Conservation (phyloP, 2,888 invertebrate genomes). For the Rotaria socialis region DNA sequence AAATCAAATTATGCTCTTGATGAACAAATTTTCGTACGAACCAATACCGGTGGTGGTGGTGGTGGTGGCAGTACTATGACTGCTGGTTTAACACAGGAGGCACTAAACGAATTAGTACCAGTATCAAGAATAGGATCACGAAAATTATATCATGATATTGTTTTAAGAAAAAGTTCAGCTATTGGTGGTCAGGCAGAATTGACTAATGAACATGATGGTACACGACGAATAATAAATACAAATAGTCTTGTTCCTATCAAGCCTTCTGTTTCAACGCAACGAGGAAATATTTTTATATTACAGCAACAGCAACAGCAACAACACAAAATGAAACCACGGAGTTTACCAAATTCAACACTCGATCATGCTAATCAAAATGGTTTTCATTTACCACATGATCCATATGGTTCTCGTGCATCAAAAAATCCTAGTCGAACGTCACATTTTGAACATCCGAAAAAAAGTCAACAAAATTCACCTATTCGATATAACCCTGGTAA, state of each 20-base stretch:
- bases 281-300: background rate
- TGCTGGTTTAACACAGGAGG: slow-evolving; percentile 19
- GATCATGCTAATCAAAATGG: slow-evolving; percentile 35
- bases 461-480: background rate
- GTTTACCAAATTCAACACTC: slow-evolving; percentile 18
- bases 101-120: background rate
- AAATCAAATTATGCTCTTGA: slow-evolving; percentile 24
- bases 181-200: background rate
- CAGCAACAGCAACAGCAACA: background rate
- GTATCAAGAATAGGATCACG: background rate
- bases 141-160: slow-evolving; percentile 27
- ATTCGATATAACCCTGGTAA: slow-evolving; percentile 12
- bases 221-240: background rate
- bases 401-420: background rate
- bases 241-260: background rate
- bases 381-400: slow-evolving; percentile 32
- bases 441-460: background rate
- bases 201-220: background rate
- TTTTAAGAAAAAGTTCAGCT: background rate
- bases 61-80: background rate
- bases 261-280: background rate
- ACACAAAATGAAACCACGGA: background rate
- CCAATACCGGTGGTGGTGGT: background rate
- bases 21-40: background rate
- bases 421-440: background rate